Conservation (phyloP, 2,888 invertebrate genomes). For the Strigamia transsilvanica region DNA sequence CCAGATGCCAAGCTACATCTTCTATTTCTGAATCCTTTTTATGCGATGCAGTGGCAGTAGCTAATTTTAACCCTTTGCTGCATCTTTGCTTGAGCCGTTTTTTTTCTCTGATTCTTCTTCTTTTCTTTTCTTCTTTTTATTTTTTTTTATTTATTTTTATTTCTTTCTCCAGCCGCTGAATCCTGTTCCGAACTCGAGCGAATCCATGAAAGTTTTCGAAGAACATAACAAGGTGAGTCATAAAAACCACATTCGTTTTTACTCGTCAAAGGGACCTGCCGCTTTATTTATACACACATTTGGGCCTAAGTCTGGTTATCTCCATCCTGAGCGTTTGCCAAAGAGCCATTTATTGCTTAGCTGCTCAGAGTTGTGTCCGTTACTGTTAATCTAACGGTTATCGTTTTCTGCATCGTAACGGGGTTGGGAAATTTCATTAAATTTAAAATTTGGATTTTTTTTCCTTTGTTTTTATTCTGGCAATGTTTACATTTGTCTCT, state of each 20-base stretch:
- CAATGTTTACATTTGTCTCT: too few relatives aligned
- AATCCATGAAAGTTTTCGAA: slow-evolving; percentile 85
- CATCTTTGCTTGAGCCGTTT: not conserved
- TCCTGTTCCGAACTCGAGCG: slow-evolving; percentile 77
- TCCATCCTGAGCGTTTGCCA: too few relatives aligned
- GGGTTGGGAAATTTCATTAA: too few relatives aligned
- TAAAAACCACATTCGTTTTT: not conserved
- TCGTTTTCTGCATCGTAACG: too few relatives aligned
- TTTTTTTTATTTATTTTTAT: slow-evolving; percentile 12
- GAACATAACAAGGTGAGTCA: slow-evolving; percentile 74
- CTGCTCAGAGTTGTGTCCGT: too few relatives aligned
- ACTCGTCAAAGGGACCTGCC: slow-evolving; percentile 36
- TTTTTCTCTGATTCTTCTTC: slow-evolving; percentile 1
- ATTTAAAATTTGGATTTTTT: too few relatives aligned
- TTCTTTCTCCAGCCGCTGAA: slow-evolving; percentile 72
- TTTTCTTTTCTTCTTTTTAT: not conserved
- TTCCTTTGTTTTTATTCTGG: too few relatives aligned
- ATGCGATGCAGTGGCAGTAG: not conserved
- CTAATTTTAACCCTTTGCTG: too few relatives aligned
- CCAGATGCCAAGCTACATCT: slow-evolving; percentile 78
- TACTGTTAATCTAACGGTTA: too few relatives aligned
- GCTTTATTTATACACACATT: slow-evolving; percentile 12
- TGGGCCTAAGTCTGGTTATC: slow-evolving; percentile 1
- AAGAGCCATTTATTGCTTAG: too few relatives aligned
- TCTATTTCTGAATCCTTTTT: too few relatives aligned